Evolutionary conservation across 2,797 vertebrate genomes (phyloP), one percentile per base, ranked within the genome.

Genomic region (Urosaurus nigricauda): DNA sequence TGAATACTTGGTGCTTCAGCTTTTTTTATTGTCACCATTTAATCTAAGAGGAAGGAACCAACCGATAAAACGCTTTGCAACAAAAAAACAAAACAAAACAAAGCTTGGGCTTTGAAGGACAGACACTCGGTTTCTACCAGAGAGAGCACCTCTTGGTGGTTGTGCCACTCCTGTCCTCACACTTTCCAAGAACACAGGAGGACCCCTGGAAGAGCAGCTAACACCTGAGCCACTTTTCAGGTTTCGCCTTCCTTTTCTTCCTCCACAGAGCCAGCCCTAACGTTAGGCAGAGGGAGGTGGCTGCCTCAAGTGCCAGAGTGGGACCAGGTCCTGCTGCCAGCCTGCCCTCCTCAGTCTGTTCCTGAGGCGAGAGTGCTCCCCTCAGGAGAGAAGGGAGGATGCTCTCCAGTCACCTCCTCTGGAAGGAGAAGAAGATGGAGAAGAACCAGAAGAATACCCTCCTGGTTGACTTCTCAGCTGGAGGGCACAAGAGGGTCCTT

Each of bases 111-210:
- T 9, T 88, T 68, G 24, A 43, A 1, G 2, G 43, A 60, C 63
- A 24, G 35, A 17, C 26, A 60, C 53, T 21, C 1, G 71, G 71
- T 37, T 32, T 32, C 13, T 37, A 51, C 51, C 56, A 53, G 2
- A 51, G 32, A 56, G 29, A n/a, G 29, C 70, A 51, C 58, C 35
- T 68, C 14, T 13, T 21, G 58, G 32, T 5, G 43, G 26, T 17
- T 68, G 21, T 24, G 40, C 32, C 21, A 8, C 9, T 65, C 43
- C 16, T 79, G 35, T 56, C 17, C 35, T n/a, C n/a, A n/a, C n/a
- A n/a, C n/a, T n/a, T 79, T 35, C 78, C 63, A 89, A 92, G 60
- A 79, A 63, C 87, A 89, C 70, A 86, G 68, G n/a, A 86, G 86
- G 71, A 88, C 35, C 51, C 29, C 56, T 7, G 68, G 86, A 84